These are phyloP conservation scores for Tenthredo notha DNA, from an alignment of 2,888 invertebrate species.

Conservation along the genomic window DNA sequence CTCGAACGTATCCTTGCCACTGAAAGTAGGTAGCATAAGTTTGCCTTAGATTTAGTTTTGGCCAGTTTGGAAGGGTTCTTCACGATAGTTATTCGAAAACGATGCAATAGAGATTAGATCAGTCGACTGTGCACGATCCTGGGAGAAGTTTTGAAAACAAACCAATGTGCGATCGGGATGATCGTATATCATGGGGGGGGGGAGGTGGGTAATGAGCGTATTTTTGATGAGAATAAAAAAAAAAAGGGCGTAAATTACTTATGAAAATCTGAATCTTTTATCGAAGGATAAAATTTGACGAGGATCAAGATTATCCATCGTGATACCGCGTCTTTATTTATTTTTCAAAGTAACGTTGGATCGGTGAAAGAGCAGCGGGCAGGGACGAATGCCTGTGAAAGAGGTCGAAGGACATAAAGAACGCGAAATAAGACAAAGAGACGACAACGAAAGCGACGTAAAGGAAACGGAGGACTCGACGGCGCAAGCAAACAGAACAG, in stretches of 20 bases:
- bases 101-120: slow-evolving; percentile 23
- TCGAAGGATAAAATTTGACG: neutral
- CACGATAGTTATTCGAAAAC: neutral
- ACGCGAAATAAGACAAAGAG: slow-evolving; percentile 33
- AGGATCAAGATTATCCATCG: neutral
- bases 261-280: neutral
- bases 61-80: neutral
- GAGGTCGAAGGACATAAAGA: slow-evolving; percentile 52
- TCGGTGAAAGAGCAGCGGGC: neutral
- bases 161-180: neutral
- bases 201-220: neutral
- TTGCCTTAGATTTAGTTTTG: neutral
- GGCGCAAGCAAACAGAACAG: slow-evolving; percentile 60
- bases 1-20: neutral
- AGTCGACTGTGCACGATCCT: neutral
- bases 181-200: too few relatives aligned
- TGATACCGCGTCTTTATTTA: neutral
- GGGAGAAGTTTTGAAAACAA: neutral
- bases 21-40: neutral
- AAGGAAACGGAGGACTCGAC: slow-evolving; percentile 25
- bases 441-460: slow-evolving; percentile 30
- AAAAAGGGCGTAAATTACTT: too few relatives aligned
- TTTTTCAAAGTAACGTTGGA: neutral
- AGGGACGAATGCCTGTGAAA: slow-evolving; percentile 36
- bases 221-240: neutral